A percentile compares a stretch with the other conserved stretches of the same genome.
Conservation (phyloP, 2,888 invertebrate species). For the Galeruca laticollis region DNA sequence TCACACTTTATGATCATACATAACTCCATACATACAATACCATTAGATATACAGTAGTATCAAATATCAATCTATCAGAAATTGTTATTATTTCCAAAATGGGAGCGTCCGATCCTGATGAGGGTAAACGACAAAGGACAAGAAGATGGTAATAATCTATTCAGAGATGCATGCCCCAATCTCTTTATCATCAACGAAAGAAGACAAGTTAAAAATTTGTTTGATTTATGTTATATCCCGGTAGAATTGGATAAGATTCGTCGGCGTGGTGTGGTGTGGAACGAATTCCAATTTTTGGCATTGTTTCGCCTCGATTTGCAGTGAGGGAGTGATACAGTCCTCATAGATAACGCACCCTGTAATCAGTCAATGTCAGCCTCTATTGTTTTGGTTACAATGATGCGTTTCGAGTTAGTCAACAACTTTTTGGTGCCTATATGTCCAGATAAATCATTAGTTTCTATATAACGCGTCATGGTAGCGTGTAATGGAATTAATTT, state of each 20-base stretch:
- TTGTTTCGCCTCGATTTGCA: constrained; percentile 51
- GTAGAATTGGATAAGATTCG: constrained; percentile 50
- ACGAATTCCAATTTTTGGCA: constrained; percentile 55
- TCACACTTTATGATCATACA: no score
- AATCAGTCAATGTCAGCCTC: constrained; percentile 58
- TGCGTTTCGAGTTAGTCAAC: constrained; percentile 49
- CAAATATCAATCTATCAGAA: neutral
- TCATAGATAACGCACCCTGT: constrained; percentile 51
- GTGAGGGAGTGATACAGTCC: constrained; percentile 52
- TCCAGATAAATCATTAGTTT: constrained; percentile 47
- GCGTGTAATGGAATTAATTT: constrained; percentile 9
- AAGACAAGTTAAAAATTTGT: constrained; percentile 56
- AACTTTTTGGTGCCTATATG: constrained; percentile 52
- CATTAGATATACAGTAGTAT: neutral
- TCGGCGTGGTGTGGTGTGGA: constrained; percentile 46
- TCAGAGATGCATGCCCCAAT: constrained; percentile 52
- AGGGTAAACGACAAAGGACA: constrained; percentile 46
- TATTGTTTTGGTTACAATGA: constrained; percentile 56
- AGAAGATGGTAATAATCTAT: constrained; percentile 53
- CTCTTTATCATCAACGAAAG: constrained; percentile 54
- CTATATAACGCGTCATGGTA: constrained; percentile 25
- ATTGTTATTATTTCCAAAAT: neutral
- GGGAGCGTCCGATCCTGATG: constrained; percentile 24
- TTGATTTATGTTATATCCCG: constrained; percentile 57
- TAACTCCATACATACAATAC: neutral